Conservation (phyloP, 1,140 invertebrate genomes). For the Zaprionus capensis region DNA sequence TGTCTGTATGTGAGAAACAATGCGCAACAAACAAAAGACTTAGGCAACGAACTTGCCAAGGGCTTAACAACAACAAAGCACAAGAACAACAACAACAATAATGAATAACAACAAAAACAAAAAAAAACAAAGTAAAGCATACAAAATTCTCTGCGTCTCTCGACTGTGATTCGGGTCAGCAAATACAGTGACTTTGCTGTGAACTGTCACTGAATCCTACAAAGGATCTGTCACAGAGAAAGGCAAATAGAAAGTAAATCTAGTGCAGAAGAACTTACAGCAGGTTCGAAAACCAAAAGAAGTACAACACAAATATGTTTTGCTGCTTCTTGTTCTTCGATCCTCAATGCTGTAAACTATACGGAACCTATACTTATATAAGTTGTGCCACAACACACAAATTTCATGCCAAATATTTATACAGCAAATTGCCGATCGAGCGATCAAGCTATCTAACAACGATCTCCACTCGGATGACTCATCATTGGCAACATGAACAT, state of each 20-base stretch:
- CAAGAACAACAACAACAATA: constrained; percentile 3
- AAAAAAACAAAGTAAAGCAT: constrained; percentile 5
- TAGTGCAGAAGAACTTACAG: neutral
- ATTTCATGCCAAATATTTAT: constrained; percentile 43
- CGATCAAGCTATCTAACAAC: neutral
- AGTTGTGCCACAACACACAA: constrained; percentile 3
- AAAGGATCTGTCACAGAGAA: neutral
- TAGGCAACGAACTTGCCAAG: constrained; percentile 72
- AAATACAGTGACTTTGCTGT: constrained; percentile 27
- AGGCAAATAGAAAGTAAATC: neutral
- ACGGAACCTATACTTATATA: neutral
- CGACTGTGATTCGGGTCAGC: constrained; percentile 32
- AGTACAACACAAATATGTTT: no score
- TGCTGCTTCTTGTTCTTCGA: no score
- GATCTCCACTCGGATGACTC: constrained; percentile 35
- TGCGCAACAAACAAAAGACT: constrained; percentile 70
- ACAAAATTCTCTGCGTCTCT: constrained; percentile 34
- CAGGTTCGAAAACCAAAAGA: no score
- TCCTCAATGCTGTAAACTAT: neutral
- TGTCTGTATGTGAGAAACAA: constrained; percentile 34
- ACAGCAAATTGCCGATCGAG: constrained; percentile 11
- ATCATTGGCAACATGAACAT: constrained; percentile 31
- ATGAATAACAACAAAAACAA: constrained; percentile 3
- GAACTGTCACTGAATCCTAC: constrained; percentile 34
- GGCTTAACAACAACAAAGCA: constrained; percentile 15